A percentile compares a stretch with the other conserved stretches of the same genome.
Evolutionary conservation across 2,888 invertebrate genomes (phyloP).

Genomic region (Meiosimyza platycephala): DNA sequence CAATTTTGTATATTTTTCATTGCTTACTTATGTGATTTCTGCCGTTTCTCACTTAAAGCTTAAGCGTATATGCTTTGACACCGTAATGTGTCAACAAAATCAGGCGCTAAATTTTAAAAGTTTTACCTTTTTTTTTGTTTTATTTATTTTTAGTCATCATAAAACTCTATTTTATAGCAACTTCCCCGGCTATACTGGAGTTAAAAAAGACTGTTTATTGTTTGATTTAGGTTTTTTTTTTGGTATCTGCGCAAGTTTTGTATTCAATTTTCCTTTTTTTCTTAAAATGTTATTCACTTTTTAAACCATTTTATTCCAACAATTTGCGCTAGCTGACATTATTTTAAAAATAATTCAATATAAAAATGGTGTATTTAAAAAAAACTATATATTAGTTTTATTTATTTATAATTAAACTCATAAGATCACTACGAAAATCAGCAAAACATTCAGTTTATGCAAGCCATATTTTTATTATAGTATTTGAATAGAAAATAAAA

Average conservation of each 20-base stretch:
- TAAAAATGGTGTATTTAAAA: conserved; percentile 26
- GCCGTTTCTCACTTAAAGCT: too few relatives aligned
- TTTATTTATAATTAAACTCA: conserved; percentile 16
- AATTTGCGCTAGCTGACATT: conserved; percentile 42
- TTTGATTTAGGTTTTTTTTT: conserved; percentile 35
- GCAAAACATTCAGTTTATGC: conserved; percentile 32
- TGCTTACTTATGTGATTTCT: too few relatives aligned
- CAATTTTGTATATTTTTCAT: too few relatives aligned
- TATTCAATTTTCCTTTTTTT: neutral
- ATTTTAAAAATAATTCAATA: conserved; percentile 47
- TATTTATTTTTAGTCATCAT: conserved; percentile 36
- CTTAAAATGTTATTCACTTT: too few relatives aligned
- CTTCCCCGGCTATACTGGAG: conserved; percentile 67
- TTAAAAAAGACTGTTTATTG: conserved; percentile 52
- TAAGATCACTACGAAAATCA: conserved; percentile 39
- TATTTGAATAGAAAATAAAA: conserved; percentile 41
- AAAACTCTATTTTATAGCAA: conserved; percentile 63
- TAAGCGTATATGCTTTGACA: too few relatives aligned
- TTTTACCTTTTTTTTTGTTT: neutral
- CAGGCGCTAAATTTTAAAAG: too few relatives aligned
- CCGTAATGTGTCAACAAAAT: too few relatives aligned
- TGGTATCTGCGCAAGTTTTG: neutral
- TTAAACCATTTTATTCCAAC: too few relatives aligned
- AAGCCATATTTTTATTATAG: conserved; percentile 26
- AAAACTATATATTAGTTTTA: conserved; percentile 14